These are phyloP conservation scores for Pangasius sanitwongsei DNA, from an alignment of 2,797 vertebrate genomes.

Conservation along the genomic window DNA sequence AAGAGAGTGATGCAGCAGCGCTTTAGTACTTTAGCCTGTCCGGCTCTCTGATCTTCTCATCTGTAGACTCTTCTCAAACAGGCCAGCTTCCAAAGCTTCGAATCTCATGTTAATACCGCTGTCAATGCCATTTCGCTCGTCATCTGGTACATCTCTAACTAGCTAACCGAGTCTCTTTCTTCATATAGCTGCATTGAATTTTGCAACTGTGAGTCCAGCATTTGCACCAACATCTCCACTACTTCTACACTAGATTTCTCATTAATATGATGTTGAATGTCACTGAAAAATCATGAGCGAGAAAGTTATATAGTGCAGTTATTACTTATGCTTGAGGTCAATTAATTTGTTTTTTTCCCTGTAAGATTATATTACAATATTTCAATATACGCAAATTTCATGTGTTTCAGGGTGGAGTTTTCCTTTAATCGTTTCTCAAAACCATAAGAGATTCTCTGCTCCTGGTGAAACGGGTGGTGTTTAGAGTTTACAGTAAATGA, in stretches of 20 bases:
- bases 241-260: background rate
- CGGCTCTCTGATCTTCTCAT: background rate
- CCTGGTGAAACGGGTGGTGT: conserved; percentile 58
- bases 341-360: too few relatives aligned
- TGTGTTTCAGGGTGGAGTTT: background rate
- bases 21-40: background rate
- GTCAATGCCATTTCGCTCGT: background rate
- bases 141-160: background rate
- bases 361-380: background rate
- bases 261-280: background rate
- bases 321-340: background rate
- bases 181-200: background rate
- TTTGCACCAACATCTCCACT: background rate
- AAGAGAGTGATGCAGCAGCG: background rate
- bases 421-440: background rate
- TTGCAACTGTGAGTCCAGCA: background rate
- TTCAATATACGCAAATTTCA: background rate
- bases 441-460: conserved; percentile 26
- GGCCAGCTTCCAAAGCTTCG: background rate
- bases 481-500: conserved; percentile 56
- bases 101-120: background rate
- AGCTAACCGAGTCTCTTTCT: background rate
- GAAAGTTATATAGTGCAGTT: background rate
- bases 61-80: background rate
- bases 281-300: background rate